Conservation (phyloP, 2,113 vertebrate genomes). For the Brachionichthys hirsutus region DNA sequence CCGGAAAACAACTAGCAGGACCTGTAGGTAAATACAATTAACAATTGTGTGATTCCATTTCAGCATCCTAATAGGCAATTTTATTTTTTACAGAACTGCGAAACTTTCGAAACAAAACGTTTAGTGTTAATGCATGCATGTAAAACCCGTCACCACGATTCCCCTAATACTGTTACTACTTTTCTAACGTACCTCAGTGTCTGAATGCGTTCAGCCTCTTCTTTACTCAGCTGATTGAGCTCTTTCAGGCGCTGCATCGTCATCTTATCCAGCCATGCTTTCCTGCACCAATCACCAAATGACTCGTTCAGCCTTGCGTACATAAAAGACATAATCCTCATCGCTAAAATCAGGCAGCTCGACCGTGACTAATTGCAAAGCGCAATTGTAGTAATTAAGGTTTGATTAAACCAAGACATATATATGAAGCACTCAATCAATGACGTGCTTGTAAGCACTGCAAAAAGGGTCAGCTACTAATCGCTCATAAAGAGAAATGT, state of each 20-base stretch:
- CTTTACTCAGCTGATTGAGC: slow-evolving; percentile 62
- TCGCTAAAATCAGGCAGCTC: slow-evolving; percentile 24
- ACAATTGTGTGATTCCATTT: no score
- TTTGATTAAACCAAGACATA: slow-evolving; percentile 57
- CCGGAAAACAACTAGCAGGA: no score
- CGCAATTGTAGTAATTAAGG: slow-evolving; percentile 48
- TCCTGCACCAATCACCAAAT: slow-evolving; percentile 55
- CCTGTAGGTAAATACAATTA: no score
- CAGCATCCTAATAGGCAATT: no score
- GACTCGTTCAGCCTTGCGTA: slow-evolving; percentile 29
- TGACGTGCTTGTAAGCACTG: slow-evolving; percentile 32
- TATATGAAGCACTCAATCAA: slow-evolving; percentile 47
- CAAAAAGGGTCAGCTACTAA: slow-evolving; percentile 41
- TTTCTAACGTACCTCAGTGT: slow-evolving; percentile 62
- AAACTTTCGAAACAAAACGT: no score
- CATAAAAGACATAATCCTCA: slow-evolving; percentile 36
- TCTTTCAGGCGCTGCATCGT: slow-evolving; percentile 62
- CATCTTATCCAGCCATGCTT: slow-evolving; percentile 71
- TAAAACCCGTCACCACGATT: neutral
- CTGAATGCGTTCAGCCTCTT: slow-evolving; percentile 60
- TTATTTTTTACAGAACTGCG: no score
- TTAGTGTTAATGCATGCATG: no score
- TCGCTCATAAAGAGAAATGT: slow-evolving; percentile 51
- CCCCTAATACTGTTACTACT: neutral
- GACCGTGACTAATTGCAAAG: slow-evolving; percentile 52